A percentile compares a stretch with the other conserved stretches of the same genome.
These are phyloP conservation scores for Lindbergichthys nudifrons DNA, from an alignment of 2,797 vertebrate species.

Conservation along the genomic window DNA sequence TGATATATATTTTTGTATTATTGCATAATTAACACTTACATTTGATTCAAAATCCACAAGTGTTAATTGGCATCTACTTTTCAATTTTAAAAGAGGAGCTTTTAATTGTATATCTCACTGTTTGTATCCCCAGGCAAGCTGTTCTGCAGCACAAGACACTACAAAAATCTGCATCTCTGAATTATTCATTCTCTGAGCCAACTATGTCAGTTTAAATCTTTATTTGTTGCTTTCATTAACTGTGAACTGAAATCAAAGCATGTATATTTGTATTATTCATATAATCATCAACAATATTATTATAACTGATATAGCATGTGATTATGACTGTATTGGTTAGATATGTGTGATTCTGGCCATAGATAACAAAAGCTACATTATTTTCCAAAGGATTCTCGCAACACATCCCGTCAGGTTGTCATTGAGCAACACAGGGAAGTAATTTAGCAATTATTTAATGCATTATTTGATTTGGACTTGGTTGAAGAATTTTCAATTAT, in stretches of 20 bases:
- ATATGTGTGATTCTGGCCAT: background rate
- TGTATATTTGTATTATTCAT: conserved; percentile 35
- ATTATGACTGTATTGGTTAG: background rate
- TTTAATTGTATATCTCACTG: conserved; percentile 12
- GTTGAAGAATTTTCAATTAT: too few relatives aligned
- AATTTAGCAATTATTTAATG: background rate
- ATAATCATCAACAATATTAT: conserved; percentile 24
- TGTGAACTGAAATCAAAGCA: conserved; percentile 33
- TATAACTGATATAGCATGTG: conserved; percentile 4
- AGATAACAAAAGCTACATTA: background rate
- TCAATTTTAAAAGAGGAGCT: background rate
- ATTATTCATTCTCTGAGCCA: conserved; percentile 36
- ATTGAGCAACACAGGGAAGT: background rate
- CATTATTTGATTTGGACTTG: background rate
- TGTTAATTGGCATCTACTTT: conserved; percentile 7
- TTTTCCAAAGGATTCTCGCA: background rate
- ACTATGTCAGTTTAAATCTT: conserved; percentile 31
- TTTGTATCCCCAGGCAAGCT: conserved; percentile 29
- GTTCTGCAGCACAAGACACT: conserved; percentile 12
- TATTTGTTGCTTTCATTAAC: conserved; percentile 34
- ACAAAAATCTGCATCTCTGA: conserved; percentile 25
- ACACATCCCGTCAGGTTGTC: too few relatives aligned
- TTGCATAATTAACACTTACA: background rate
- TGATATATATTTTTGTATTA: background rate
- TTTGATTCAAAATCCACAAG: background rate